Conservation (phyloP, 2,797 vertebrate genomes). For the Lutjanus campechanus region DNA sequence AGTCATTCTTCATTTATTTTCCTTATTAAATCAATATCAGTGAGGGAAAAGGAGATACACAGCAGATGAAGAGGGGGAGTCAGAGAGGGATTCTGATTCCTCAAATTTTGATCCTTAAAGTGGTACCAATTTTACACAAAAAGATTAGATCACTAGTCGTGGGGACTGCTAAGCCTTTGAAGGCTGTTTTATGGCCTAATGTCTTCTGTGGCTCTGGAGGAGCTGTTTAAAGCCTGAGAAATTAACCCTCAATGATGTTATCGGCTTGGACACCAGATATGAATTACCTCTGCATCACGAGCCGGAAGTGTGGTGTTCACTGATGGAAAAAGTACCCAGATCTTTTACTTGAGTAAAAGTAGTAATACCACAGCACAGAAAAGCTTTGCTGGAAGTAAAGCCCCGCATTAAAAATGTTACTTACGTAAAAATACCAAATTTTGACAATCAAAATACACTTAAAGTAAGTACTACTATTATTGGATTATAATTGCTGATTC, state of each 20-base stretch:
- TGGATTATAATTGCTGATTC: too few species aligned
- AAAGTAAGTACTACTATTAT: too few species aligned
- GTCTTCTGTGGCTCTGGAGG: not conserved
- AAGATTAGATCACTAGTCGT: too few species aligned
- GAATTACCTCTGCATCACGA: not conserved
- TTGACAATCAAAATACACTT: too few species aligned
- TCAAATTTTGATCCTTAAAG: not conserved
- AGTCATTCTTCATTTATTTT: conserved; percentile 2
- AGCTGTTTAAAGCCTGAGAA: conserved; percentile 5
- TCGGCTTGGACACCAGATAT: not conserved
- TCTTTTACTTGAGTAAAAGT: not conserved
- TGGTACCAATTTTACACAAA: not conserved
- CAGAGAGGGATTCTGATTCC: not conserved
- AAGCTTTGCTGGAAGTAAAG: too few species aligned
- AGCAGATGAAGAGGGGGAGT: not conserved
- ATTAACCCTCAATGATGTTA: not conserved
- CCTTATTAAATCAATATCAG: not conserved
- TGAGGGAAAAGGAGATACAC: conserved; percentile 5
- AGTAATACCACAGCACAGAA: not conserved
- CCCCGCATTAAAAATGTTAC: too few species aligned
- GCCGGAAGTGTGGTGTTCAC: not conserved
- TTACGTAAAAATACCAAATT: too few species aligned
- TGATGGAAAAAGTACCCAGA: not conserved
- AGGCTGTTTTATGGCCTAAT: not conserved
- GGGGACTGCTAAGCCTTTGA: not conserved